These are phyloP conservation scores for Colossoma macropomum DNA, from an alignment of 2,113 vertebrate genomes.

Conservation along the genomic window DNA sequence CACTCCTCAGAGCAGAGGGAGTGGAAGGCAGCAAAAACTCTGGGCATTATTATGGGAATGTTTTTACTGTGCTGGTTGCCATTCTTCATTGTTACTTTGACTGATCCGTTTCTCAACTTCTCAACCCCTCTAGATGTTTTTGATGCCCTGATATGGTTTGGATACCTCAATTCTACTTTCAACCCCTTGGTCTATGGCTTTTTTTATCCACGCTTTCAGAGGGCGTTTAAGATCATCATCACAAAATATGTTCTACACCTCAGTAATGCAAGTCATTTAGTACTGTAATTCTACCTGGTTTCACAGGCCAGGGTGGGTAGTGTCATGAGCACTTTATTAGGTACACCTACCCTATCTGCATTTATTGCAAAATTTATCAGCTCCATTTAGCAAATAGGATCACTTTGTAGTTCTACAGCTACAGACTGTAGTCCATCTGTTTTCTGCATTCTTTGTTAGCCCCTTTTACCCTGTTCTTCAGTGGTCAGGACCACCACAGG, in stretches of 20 bases:
- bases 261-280: not conserved
- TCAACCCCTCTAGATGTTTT: conserved; percentile 5
- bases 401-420: too few relatives aligned
- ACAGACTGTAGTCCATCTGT: too few relatives aligned
- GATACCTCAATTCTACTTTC: conserved; percentile 38
- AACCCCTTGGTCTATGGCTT: conserved; percentile 42
- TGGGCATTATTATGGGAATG: conserved; percentile 41
- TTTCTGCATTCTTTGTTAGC: too few relatives aligned
- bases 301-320: not conserved
- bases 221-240: conserved; percentile 22
- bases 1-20: conserved; percentile 36
- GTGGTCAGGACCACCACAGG: too few relatives aligned
- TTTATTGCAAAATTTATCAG: too few relatives aligned
- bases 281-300: not conserved
- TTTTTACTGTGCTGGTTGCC: conserved; percentile 44
- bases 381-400: too few relatives aligned
- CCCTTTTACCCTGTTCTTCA: too few relatives aligned
- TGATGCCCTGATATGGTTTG: conserved; percentile 45
- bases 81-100: conserved; percentile 13
- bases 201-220: conserved; percentile 44
- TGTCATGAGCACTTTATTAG: too few relatives aligned
- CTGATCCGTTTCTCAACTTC: conserved; percentile 33
- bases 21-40: conserved; percentile 44
- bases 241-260: not conserved
- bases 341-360: too few relatives aligned